Evolutionary conservation across 1,140 invertebrate genomes (phyloP), one percentile per base, ranked within the genome.

Genomic region (Ips nitidus): DNA sequence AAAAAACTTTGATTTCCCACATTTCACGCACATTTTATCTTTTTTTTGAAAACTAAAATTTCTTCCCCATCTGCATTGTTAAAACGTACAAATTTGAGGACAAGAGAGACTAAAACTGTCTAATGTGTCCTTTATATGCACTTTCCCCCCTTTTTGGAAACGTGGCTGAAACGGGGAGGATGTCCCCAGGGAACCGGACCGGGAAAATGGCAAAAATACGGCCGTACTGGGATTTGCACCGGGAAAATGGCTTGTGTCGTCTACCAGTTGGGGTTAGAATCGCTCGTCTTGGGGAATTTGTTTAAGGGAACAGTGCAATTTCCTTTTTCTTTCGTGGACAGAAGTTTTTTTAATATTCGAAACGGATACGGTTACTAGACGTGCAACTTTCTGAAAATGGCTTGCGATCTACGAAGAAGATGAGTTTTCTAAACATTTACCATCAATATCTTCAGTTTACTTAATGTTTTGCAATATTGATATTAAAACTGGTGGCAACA

Each of bases 151-250:
- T 53, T 53, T 52, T 57, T 43, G 42, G 37, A 63, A 74, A 66
- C 53, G 70, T 69, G 65, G 72, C 56, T 62, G 66, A 41, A 59
- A 58, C 61, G 40, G 52, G 52, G 50, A 56, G 47, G 65, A 42
- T 36, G 41, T 41, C 22, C 61, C 67, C 67, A 67, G 2, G 65
- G 64, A 70, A 71, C 52, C 41, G 53, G 41, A 47, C 52, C 43
- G 64, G 64, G 22, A 22, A 53, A 64, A 65, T 66, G 67, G 72
- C 56, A 74, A 67, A 74, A 74, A 71, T 74, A 74, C 70, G 66
- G 50, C 53, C 59, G 62, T 7, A 56, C 40, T 52, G 72, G 72
- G 72, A 69, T 60, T 74, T 56, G 39, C 37, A 66, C 52, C 36
- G 39, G 52, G 41, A 41, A 38, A 37, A 42, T 4, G 40, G 52